A percentile compares a stretch with the other conserved stretches of the same genome.
phyloP scores from a whole-genome alignment of 2,888 invertebrate genomes.

The Pristionchus arcanus region DNA sequence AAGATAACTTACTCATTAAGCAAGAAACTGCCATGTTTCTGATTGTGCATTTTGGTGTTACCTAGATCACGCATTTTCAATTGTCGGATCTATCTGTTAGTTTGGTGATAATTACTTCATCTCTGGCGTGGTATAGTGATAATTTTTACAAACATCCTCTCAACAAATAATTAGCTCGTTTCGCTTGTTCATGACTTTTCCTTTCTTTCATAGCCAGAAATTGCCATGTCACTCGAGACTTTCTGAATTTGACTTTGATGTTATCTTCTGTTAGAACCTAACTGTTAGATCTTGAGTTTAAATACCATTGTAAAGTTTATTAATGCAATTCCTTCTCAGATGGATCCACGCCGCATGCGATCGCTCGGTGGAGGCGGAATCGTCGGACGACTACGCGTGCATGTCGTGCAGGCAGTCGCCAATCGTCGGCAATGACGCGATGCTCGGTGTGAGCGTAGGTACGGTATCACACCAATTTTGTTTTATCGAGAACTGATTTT shows the following conservation, averaged over 20 bases:
- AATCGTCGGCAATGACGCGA: slow-evolving; percentile 60
- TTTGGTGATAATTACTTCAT: not conserved
- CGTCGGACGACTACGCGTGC: slow-evolving; percentile 89
- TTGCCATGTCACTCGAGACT: not conserved
- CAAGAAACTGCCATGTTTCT: too few species aligned
- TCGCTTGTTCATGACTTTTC: not conserved
- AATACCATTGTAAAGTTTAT: not conserved
- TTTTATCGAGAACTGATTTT: slow-evolving; percentile 34
- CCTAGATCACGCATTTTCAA: too few species aligned
- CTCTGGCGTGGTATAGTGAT: not conserved
- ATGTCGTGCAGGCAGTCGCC: slow-evolving; percentile 80
- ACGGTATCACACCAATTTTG: not conserved
- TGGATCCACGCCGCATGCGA: slow-evolving; percentile 60
- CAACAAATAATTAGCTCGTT: not conserved
- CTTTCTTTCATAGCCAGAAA: not conserved
- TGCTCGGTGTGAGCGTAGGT: slow-evolving; percentile 58
- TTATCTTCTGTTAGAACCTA: too few species aligned
- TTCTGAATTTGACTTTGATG: too few species aligned
- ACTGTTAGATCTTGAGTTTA: not conserved
- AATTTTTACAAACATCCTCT: not conserved
- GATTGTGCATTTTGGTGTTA: too few species aligned
- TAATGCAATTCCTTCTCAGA: slow-evolving; percentile 49
- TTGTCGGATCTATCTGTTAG: not conserved
- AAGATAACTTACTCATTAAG: too few species aligned
- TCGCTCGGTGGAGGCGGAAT: slow-evolving; percentile 49